Conservation (phyloP, 2,888 invertebrate species). For the Chesias legatella region DNA sequence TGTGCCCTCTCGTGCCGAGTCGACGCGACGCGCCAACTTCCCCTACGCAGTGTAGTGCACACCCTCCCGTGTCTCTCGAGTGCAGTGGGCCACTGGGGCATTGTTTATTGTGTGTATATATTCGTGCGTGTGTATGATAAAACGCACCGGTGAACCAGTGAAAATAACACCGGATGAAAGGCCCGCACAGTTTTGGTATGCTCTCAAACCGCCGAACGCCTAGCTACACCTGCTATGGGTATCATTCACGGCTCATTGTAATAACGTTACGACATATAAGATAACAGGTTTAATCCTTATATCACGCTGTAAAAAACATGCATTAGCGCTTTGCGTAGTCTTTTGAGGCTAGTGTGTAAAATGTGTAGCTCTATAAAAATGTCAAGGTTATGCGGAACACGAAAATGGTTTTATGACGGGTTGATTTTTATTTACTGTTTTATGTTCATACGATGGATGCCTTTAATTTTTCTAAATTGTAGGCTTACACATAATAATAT, state of each 20-base stretch:
- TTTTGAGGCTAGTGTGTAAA: conserved; percentile 43
- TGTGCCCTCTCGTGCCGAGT: conserved; percentile 31
- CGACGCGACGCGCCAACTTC: conserved; percentile 31
- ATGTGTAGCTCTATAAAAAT: conserved; percentile 44
- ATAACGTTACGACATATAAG: conserved; percentile 61
- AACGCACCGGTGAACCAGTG: conserved; percentile 34
- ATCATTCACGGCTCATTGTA: conserved; percentile 50
- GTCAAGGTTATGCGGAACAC: conserved; percentile 48
- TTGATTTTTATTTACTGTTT: conserved; percentile 18
- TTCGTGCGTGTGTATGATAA: conserved; percentile 39
- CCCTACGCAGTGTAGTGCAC: conserved; percentile 17
- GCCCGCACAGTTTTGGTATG: conserved; percentile 41
- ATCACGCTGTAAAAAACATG: conserved; percentile 68
- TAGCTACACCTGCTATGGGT: conserved; percentile 38
- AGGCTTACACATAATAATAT: too few relatives aligned
- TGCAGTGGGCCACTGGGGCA: conserved; percentile 61
- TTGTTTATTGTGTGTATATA: conserved; percentile 55
- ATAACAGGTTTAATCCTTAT: conserved; percentile 72
- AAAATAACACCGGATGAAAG: conserved; percentile 30
- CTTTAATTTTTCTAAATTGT: background rate
- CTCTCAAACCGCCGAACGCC: conserved; percentile 58
- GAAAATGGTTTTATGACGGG: conserved; percentile 35
- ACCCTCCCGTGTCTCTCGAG: conserved; percentile 35
- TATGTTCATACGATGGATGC: conserved; percentile 14
- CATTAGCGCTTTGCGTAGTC: conserved; percentile 61